phyloP scores from a whole-genome alignment of 2,113 vertebrate species.

The Butorides virescens region DNA sequence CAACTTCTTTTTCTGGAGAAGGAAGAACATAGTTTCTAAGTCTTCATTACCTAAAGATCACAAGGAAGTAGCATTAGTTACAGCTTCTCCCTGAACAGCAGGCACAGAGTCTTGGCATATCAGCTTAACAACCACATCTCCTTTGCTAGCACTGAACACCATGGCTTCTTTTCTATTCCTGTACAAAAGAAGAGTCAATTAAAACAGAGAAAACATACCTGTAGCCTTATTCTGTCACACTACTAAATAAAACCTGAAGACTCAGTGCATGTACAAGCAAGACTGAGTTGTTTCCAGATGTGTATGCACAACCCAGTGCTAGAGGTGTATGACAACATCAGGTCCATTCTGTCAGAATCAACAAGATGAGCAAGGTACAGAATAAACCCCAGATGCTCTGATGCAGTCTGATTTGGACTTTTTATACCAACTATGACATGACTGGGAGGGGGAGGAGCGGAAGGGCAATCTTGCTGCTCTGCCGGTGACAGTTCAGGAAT shows the following conservation, averaged over 20 bases:
- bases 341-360: not conserved
- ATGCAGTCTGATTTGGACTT: not conserved
- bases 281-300: not conserved
- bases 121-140: constrained; percentile 41
- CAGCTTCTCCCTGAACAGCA: constrained; percentile 61
- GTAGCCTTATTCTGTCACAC: not conserved
- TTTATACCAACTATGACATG: not conserved
- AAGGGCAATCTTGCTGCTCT: not conserved
- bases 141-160: constrained; percentile 57
- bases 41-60: constrained; percentile 68
- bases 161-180: constrained; percentile 66
- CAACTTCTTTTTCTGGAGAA: not conserved
- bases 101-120: constrained; percentile 31
- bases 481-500: not conserved
- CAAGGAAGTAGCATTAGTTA: constrained; percentile 66
- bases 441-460: not conserved
- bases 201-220: not conserved
- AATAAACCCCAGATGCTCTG: not conserved
- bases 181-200: not conserved
- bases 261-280: not conserved
- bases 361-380: not conserved
- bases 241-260: not conserved
- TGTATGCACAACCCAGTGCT: not conserved
- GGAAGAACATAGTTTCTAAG: not conserved
- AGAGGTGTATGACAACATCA: not conserved